These are phyloP conservation scores for Lontra canadensis DNA, from an alignment of 2,113 vertebrate genomes.

Conservation along the genomic window DNA sequence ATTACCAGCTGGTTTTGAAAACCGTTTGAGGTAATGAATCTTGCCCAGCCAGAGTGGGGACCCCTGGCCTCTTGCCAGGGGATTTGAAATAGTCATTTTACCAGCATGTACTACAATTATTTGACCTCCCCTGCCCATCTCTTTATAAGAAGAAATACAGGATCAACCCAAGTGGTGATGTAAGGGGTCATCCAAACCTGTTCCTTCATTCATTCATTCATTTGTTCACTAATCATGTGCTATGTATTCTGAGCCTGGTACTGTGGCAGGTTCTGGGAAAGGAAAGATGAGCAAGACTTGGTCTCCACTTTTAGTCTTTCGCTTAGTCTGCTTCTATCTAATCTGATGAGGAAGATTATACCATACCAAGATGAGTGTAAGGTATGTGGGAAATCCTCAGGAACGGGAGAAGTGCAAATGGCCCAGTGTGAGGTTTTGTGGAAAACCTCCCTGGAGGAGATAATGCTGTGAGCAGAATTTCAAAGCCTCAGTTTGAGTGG, in stretches of 20 bases:
- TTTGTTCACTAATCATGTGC: background rate
- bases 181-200: background rate
- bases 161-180: background rate
- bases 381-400: background rate
- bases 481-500: background rate
- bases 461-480: background rate
- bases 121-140: background rate
- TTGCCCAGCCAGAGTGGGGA: background rate
- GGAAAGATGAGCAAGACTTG: background rate
- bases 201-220: background rate
- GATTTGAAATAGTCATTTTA: constrained; percentile 31
- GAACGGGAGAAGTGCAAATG: background rate
- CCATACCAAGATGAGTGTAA: background rate
- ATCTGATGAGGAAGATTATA: background rate
- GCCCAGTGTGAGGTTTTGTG: background rate
- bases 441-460: background rate
- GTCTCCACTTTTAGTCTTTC: background rate
- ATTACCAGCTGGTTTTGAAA: constrained; percentile 44
- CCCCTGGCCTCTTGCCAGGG: too few relatives aligned
- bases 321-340: background rate
- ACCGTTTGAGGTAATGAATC: background rate
- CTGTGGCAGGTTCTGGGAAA: background rate
- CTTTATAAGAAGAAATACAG: background rate
- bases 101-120: background rate
- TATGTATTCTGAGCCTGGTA: background rate